phyloP scores from a whole-genome alignment of 2,113 vertebrate species.

The Hippoglossus stenolepis region DNA sequence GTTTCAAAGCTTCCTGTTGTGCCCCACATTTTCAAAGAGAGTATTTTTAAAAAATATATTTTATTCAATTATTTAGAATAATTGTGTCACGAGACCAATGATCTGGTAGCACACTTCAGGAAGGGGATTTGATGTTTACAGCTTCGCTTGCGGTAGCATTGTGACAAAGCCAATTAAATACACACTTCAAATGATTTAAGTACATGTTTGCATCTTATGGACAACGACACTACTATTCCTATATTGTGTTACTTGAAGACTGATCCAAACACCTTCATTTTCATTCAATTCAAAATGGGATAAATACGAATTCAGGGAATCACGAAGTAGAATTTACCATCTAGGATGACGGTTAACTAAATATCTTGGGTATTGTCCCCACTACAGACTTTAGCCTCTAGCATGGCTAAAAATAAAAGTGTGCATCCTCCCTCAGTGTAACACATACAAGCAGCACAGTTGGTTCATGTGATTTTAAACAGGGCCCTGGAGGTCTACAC shows the following conservation, averaged over 20 bases:
- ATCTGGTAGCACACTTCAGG: neutral
- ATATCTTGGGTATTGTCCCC: neutral
- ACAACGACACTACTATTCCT: neutral
- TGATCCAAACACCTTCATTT: neutral
- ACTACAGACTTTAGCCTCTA: neutral
- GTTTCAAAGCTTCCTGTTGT: conserved; percentile 1
- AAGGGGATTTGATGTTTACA: neutral
- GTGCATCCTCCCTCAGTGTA: neutral
- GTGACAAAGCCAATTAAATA: no score
- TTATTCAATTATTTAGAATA: no score
- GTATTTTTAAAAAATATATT: neutral
- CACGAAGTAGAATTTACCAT: neutral
- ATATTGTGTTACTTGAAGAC: neutral
- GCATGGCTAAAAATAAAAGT: conserved; percentile 10
- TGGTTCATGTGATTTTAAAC: neutral
- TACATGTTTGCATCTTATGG: neutral
- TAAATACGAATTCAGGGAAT: neutral
- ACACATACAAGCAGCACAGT: no score
- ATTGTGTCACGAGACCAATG: no score
- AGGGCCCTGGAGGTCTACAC: neutral
- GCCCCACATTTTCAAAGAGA: neutral
- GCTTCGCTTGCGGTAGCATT: neutral
- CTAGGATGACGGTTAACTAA: neutral
- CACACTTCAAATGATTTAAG: no score
- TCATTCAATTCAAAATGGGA: neutral